Conservation (phyloP, 2,888 invertebrate genomes). For the Caradrina clavipalpis region DNA sequence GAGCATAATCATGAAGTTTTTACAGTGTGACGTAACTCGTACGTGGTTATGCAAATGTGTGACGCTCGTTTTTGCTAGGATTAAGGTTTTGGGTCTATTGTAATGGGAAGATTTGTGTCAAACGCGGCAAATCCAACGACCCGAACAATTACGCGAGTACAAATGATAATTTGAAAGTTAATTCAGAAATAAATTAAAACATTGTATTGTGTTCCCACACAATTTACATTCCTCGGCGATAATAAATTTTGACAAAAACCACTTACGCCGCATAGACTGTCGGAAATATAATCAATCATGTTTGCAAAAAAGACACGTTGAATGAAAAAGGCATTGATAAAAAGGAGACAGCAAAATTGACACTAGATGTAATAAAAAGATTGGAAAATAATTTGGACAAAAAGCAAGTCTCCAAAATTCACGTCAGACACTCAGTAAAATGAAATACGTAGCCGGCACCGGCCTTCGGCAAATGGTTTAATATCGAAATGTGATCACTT, state of each 20-base stretch:
- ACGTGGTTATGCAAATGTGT: constrained; percentile 76
- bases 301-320: constrained; percentile 58
- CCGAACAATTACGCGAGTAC: constrained; percentile 65
- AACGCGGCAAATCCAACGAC: constrained; percentile 74
- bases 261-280: constrained; percentile 40
- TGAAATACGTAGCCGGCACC: constrained; percentile 90
- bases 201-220: constrained; percentile 47
- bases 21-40: constrained; percentile 62
- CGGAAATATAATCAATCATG: constrained; percentile 58
- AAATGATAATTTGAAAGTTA: constrained; percentile 66
- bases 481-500: constrained; percentile 91
- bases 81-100: constrained; percentile 76
- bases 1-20: constrained; percentile 65
- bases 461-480: constrained; percentile 91
- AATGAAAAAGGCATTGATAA: constrained; percentile 65
- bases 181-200: constrained; percentile 60
- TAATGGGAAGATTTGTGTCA: constrained; percentile 78
- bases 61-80: constrained; percentile 75
- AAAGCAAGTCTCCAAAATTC: constrained; percentile 89
- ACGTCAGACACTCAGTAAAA: constrained; percentile 90
- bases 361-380: constrained; percentile 85
- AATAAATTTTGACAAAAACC: constrained; percentile 47
- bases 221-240: constrained; percentile 44
- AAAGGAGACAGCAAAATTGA: constrained; percentile 79
- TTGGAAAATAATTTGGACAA: constrained; percentile 88